phyloP scores from a whole-genome alignment of 2,113 vertebrate species.

The Clupea harengus region DNA sequence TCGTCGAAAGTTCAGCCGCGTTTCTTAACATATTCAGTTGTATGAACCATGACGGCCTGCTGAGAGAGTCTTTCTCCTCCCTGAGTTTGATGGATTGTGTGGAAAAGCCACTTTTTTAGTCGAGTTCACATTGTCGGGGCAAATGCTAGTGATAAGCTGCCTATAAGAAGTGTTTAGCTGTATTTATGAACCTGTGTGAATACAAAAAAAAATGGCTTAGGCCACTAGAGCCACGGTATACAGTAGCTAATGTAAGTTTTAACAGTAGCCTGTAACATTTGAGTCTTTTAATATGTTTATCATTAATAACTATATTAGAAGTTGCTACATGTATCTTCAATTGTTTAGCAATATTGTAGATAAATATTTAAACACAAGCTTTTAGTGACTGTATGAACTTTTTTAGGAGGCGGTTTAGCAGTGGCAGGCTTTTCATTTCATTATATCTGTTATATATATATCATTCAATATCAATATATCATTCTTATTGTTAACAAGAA shows the following conservation, averaged over 20 bases:
- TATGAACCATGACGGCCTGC: slow-evolving; percentile 30
- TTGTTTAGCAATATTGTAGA: not conserved
- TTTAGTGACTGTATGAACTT: not conserved
- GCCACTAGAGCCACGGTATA: not conserved
- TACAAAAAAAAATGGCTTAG: not conserved
- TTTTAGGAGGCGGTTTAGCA: not conserved
- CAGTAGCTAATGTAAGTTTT: no score
- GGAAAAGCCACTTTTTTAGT: slow-evolving; percentile 19
- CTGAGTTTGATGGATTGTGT: slow-evolving; percentile 28
- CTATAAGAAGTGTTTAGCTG: not conserved
- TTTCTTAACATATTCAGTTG: slow-evolving; percentile 39
- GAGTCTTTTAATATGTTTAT: not conserved
- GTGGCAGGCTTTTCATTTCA: no score
- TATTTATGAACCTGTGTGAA: not conserved
- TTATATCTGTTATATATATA: no score
- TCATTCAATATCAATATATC: no score
- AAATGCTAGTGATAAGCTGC: not conserved
- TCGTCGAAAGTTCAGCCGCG: slow-evolving; percentile 33
- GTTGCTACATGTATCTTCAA: not conserved
- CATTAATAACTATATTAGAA: not conserved
- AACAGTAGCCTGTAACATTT: not conserved
- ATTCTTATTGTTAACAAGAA: no score
- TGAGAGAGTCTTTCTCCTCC: slow-evolving; percentile 33
- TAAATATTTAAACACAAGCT: not conserved
- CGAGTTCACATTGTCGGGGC: not conserved